Base-by-base conservation (phyloP, 1,140 invertebrate genomes). In the Leptopilina clavipes region DNA sequence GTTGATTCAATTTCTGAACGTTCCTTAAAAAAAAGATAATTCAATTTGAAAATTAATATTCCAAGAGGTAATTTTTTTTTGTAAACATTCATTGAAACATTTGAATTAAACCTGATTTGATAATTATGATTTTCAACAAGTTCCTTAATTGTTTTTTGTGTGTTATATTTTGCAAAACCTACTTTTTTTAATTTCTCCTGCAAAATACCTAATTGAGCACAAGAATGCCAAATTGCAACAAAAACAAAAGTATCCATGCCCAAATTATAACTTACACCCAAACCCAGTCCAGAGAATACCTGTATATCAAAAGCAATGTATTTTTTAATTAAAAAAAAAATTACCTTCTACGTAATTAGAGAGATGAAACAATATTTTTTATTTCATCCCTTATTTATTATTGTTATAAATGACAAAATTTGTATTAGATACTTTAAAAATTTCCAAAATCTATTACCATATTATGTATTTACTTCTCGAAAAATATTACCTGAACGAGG, bases 221-320 rank as follows among this genome's bases (percentile, higher is more conserved):
- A 65, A 12, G 19, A 14, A 65, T 65, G 56, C 12, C 19, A 65
- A 31, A 65, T n/a, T 65, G 56, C 56, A 25, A 65, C 56, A 31
- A 22, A 65, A 1, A 22, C 19, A 65, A 65, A 65, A 25, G 10
- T 65, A 14, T 65, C 56, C 56, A 65, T 14, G 7, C 19, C 56
- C 6, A 65, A 25, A n/a, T 65, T 65, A 12, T 25, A 22, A 65
- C 56, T 31, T 65, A 65, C 22, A 25, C 56, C 56, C 0, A 65
- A 12, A 14, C 56, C 56, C 5, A 65, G 11, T 31, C 22, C 56
- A 25, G 22, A 0, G 8, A 65, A 14, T 12, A 25, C 11, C 56
- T 65, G n/a, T 17, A 8, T 0, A 17, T 65, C 14, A 10, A 25
- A n/a, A n/a, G n/a, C n/a, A n/a, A n/a, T n/a, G n/a, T n/a, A n/a